Evolutionary conservation across 2,113 vertebrate genomes (phyloP).

Genomic region (Silurus glanis): DNA sequence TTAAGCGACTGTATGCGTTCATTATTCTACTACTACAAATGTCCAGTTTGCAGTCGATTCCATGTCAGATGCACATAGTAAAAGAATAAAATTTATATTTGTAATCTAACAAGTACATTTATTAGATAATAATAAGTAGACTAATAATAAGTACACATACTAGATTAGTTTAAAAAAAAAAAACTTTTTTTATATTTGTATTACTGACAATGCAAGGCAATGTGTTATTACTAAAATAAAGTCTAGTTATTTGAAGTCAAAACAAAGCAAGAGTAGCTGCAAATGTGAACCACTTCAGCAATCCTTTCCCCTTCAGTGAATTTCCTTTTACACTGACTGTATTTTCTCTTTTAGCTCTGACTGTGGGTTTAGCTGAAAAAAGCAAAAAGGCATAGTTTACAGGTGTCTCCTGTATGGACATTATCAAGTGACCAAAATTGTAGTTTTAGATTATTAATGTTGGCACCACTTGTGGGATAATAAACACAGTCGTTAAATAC

Average conservation of each 20-base stretch:
- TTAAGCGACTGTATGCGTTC: not conserved
- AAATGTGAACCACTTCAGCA: not conserved
- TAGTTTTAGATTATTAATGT: not conserved
- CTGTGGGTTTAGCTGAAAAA: not conserved
- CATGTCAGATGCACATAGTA: not conserved
- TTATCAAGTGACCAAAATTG: not conserved
- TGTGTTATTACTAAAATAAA: not conserved
- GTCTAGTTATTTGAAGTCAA: not conserved
- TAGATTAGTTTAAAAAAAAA: too few relatives aligned
- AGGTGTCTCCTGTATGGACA: not conserved
- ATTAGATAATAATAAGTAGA: too few relatives aligned
- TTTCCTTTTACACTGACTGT: not conserved
- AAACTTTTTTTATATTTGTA: not conserved
- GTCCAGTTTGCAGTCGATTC: not conserved
- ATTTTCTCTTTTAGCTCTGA: not conserved
- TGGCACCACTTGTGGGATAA: not conserved
- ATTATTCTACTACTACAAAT: not conserved
- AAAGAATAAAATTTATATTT: not conserved
- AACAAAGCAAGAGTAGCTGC: not conserved
- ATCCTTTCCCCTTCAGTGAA: not conserved
- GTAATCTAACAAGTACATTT: too few relatives aligned
- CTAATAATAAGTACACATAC: not conserved
- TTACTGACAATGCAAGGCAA: not conserved
- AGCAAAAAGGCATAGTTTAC: not conserved
- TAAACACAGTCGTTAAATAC: not conserved